Conservation (phyloP, 2,888 invertebrate species). For the Neoaliturus tenellus region DNA sequence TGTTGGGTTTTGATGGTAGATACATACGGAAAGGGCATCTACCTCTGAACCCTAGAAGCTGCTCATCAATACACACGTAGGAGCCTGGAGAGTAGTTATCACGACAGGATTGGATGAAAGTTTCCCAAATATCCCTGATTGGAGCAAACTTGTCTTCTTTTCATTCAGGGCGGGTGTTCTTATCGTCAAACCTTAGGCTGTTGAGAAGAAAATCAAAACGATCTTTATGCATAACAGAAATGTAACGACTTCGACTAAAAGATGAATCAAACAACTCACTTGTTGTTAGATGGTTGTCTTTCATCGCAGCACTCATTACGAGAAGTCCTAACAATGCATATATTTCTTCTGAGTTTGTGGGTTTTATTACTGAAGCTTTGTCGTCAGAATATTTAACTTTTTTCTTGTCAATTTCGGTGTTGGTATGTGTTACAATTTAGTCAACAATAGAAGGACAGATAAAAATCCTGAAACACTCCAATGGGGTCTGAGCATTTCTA, state of each 20-base stretch:
- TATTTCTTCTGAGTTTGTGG: conserved; percentile 39
- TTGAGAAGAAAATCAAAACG: conserved; percentile 53
- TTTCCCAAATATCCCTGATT: conserved; percentile 45
- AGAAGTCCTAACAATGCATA: conserved; percentile 38
- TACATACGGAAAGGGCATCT: too few relatives aligned
- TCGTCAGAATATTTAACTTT: conserved; percentile 4
- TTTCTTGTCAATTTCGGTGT: conserved; percentile 40
- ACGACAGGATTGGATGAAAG: too few relatives aligned
- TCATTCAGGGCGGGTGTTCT: conserved; percentile 1
- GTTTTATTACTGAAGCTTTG: not conserved
- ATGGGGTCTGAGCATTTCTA: conserved; percentile 16
- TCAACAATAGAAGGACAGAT: conserved; percentile 15
- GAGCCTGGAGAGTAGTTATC: too few relatives aligned
- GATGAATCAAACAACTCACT: conserved; percentile 32
- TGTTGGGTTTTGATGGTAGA: too few relatives aligned
- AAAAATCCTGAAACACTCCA: conserved; percentile 49
- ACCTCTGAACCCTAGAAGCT: too few relatives aligned
- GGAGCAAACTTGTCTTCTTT: conserved; percentile 36
- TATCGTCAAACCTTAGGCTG: conserved; percentile 45
- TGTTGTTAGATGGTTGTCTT: conserved; percentile 49
- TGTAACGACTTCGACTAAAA: conserved; percentile 44
- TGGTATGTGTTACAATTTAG: conserved; percentile 32
- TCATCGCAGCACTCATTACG: conserved; percentile 39
- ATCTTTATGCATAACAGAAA: conserved; percentile 51
- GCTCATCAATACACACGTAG: too few relatives aligned